Evolutionary conservation across 2,113 vertebrate genomes (phyloP).

Genomic region (Polypterus bichir): DNA sequence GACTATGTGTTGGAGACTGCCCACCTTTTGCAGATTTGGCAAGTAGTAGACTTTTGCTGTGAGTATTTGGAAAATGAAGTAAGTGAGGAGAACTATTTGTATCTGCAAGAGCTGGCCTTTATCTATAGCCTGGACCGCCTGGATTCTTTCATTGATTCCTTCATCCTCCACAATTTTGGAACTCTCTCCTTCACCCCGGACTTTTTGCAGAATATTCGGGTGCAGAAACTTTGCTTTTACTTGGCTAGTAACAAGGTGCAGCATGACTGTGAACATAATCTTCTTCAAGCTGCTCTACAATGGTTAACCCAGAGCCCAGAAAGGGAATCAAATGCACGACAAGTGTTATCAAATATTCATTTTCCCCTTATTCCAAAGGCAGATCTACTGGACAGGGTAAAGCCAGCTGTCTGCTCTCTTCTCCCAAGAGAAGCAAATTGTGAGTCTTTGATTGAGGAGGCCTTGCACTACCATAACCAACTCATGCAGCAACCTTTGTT

Average conservation of each 20-base stretch:
- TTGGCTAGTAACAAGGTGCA: slow-evolving; percentile 68
- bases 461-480: slow-evolving; percentile 63
- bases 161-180: slow-evolving; percentile 68
- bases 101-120: slow-evolving; percentile 80
- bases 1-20: slow-evolving; percentile 75
- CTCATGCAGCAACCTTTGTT: slow-evolving; percentile 67
- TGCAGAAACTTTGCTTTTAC: slow-evolving; percentile 71
- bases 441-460: slow-evolving; percentile 71
- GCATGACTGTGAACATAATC: slow-evolving; percentile 66
- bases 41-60: slow-evolving; percentile 85
- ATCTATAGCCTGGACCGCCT: slow-evolving; percentile 82
- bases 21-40: slow-evolving; percentile 86
- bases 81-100: slow-evolving; percentile 81
- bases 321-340: slow-evolving; percentile 48
- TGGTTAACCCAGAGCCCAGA: slow-evolving; percentile 74
- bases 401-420: slow-evolving; percentile 61
- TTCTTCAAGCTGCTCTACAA: slow-evolving; percentile 71
- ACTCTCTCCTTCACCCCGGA: slow-evolving; percentile 65
- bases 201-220: slow-evolving; percentile 65
- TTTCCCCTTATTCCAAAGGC: slow-evolving; percentile 71
- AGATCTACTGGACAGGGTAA: slow-evolving; percentile 62
- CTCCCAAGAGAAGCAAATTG: slow-evolving; percentile 63
- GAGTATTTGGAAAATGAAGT: slow-evolving; percentile 84
- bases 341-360: slow-evolving; percentile 72
- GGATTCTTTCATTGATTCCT: slow-evolving; percentile 72